Percentiles rank a stretch among this genome's conserved stretches.
phyloP scores from a whole-genome alignment of 2,113 vertebrate species.

The Xyliphius kryptos region DNA sequence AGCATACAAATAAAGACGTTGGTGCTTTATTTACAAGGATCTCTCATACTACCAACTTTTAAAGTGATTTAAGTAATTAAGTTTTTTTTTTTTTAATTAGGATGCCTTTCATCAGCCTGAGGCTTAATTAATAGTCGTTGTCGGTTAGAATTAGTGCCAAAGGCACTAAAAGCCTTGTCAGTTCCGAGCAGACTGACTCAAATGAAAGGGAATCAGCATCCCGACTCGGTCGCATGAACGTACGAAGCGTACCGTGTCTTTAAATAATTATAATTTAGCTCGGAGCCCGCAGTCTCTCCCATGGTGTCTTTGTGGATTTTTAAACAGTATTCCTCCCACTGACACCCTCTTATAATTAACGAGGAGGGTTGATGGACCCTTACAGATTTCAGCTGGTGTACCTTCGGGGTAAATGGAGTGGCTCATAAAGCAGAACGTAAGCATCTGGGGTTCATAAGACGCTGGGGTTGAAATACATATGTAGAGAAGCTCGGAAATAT shows the following conservation, averaged over 20 bases:
- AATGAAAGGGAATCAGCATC: slow-evolving; percentile 11
- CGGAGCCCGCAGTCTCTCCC: too few species aligned
- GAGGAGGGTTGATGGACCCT: neutral
- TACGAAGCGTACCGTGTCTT: neutral
- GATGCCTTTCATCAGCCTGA: neutral
- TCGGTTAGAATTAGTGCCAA: slow-evolving; percentile 6
- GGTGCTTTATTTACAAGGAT: slow-evolving; percentile 1
- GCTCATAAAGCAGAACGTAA: slow-evolving; percentile 7
- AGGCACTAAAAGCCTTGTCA: slow-evolving; percentile 7
- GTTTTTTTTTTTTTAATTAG: slow-evolving; percentile 14
- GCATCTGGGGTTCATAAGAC: neutral
- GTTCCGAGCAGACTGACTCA: neutral
- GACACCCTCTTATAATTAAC: slow-evolving; percentile 2
- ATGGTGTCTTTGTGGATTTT: neutral
- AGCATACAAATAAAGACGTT: neutral
- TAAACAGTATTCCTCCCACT: neutral
- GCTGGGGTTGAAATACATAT: too few species aligned
- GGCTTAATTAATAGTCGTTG: slow-evolving; percentile 24
- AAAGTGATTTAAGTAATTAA: slow-evolving; percentile 9
- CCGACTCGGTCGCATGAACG: neutral
- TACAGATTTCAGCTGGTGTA: neutral
- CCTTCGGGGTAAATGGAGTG: slow-evolving; percentile 7
- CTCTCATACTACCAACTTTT: neutral
- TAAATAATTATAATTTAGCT: slow-evolving; percentile 1
- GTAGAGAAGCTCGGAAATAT: too few species aligned